Evolutionary conservation across 2,888 invertebrate species (phyloP), one percentile per base, ranked within the genome.

Genomic region (Chelonus formosanus): DNA sequence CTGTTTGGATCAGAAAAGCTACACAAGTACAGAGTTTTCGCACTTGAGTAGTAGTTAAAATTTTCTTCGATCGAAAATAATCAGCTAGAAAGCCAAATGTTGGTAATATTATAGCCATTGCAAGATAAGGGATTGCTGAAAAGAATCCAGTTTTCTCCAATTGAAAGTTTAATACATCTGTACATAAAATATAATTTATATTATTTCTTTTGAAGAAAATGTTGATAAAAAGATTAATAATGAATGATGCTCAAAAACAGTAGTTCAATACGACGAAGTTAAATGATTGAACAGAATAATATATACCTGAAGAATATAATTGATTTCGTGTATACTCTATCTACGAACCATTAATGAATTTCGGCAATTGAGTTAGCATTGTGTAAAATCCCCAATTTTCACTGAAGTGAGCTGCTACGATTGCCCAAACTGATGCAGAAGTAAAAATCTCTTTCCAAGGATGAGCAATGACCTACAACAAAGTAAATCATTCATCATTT

Each of bases 301-400:
- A 20, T 20, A 20, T 20, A 20, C 20, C 20, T 20, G 20, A 20
- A 20, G 20, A 20, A 20, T 20, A 20, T 20, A 20, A 20, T 20
- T 20, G 20, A 20, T 20, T 10, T 48, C 7, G 6, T 36, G 31
- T 31, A 20, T 3, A 45, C 20, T 48, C 32, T 32, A 31, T 52
- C 1, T 48, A 63, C 67, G 75, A 80, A 93, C 94, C 93, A 85
- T 89, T 91, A 87, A 95, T 90, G 78, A 93, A 95, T 20, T 92
- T 92, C 2, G 95, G 95, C 50, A 95, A 84, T 78, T 93, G 92
- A 0, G 94, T 95, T 1, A 95, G 87, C 71, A 95, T 85, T 0
- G 94, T 95, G 77, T 95, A 95, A 84, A 94, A 94, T 4, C 95
- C 95, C 95, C 95, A 95, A 84, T 94, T 94, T 82, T 95, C 94